Conservation (phyloP, 2,113 vertebrate genomes). For the Pedetes capensis region DNA sequence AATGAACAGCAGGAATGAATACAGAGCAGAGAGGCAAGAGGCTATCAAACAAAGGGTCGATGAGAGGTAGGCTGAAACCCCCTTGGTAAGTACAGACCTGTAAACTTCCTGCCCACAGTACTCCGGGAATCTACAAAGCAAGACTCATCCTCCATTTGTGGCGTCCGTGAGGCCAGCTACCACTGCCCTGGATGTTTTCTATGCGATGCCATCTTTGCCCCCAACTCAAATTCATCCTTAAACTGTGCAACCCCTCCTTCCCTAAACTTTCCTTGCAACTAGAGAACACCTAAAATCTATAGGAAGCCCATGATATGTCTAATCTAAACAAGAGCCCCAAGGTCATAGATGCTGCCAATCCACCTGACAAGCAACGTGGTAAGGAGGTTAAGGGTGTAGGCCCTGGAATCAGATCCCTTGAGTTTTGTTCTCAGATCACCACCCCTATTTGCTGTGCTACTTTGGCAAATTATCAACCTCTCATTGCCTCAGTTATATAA, state of each 20-base stretch:
- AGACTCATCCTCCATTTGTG: rapidly evolving
- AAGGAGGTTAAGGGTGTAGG: too few relatives aligned
- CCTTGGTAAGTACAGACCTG: rapidly evolving
- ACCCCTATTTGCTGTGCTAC: background rate
- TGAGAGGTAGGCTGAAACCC: background rate
- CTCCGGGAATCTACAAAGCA: background rate
- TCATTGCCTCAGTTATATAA: background rate
- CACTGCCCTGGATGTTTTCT: background rate
- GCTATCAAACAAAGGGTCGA: too few relatives aligned
- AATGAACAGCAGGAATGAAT: background rate
- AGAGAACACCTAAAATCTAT: background rate
- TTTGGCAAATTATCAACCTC: background rate
- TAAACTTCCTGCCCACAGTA: rapidly evolving
- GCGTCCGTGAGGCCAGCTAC: rapidly evolving
- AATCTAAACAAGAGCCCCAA: background rate
- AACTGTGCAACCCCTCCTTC: background rate
- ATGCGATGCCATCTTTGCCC: background rate
- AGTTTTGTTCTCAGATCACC: background rate
- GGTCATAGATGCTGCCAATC: rapidly evolving
- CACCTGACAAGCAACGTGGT: rapidly evolving
- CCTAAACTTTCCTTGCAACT: background rate
- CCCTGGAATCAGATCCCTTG: background rate
- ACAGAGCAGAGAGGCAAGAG: background rate
- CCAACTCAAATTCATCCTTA: background rate
- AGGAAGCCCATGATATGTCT: rapidly evolving